Evolutionary conservation across 2,113 vertebrate genomes (phyloP).

Genomic region (Ciconia boyciana): DNA sequence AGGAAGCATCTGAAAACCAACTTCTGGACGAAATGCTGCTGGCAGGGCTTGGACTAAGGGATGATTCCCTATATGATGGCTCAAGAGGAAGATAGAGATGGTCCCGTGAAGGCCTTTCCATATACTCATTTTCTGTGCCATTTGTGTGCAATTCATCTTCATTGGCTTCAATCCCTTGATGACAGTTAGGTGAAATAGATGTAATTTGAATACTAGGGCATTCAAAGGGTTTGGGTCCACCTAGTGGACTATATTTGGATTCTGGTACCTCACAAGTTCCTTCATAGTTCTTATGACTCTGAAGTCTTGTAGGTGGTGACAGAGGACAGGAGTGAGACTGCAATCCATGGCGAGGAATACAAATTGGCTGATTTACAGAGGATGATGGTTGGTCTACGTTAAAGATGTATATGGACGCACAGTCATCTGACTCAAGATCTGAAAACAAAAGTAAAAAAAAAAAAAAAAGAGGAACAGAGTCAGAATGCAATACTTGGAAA

Average conservation of each 20-base stretch:
- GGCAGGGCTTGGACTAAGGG: slow-evolving; percentile 94
- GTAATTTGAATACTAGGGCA: slow-evolving; percentile 99
- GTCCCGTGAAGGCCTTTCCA: slow-evolving; percentile 92
- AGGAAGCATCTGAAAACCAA: slow-evolving; percentile 98
- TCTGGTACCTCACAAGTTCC: slow-evolving; percentile 79
- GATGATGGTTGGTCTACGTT: slow-evolving; percentile 90
- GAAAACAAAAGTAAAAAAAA: neutral
- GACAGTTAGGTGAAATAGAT: slow-evolving; percentile 97
- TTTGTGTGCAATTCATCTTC: slow-evolving; percentile 85
- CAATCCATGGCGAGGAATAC: slow-evolving; percentile 87
- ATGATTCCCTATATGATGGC: slow-evolving; percentile 91
- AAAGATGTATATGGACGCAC: slow-evolving; percentile 93
- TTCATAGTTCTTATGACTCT: slow-evolving; percentile 82
- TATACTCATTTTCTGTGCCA: slow-evolving; percentile 88
- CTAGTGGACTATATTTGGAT: slow-evolving; percentile 84
- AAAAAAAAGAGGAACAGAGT: neutral
- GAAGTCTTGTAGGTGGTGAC: slow-evolving; percentile 81
- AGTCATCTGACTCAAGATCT: slow-evolving; percentile 96
- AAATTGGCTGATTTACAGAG: slow-evolving; percentile 86
- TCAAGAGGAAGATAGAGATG: slow-evolving; percentile 97
- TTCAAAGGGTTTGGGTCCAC: slow-evolving; percentile 91
- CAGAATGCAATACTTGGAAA: neutral
- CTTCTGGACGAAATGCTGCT: slow-evolving; percentile 96
- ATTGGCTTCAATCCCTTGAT: slow-evolving; percentile 89
- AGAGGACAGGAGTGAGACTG: slow-evolving; percentile 85